phyloP scores from a whole-genome alignment of 1,140 invertebrate species.

The Hylyphantes graminicola region DNA sequence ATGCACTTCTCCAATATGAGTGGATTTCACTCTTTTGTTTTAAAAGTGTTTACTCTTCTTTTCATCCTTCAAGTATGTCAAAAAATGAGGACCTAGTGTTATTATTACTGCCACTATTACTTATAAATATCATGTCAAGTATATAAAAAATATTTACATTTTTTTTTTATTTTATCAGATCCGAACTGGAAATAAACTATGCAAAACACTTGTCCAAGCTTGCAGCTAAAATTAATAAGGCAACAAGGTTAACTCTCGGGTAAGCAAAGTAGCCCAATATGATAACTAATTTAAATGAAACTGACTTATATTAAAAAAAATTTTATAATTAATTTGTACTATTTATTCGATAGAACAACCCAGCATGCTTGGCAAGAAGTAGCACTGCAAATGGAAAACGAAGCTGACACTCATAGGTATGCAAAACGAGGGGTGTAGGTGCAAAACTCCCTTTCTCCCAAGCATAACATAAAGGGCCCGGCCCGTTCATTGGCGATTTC shows the following conservation, averaged over 20 bases:
- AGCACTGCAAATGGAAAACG: conserved; percentile 88
- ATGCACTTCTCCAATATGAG: too few relatives aligned
- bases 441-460: not conserved
- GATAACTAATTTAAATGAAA: not conserved
- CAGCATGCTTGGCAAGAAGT: conserved; percentile 90
- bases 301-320: not conserved
- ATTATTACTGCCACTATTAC: too few relatives aligned
- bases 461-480: not conserved
- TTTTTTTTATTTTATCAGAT: conserved; percentile 72
- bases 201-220: conserved; percentile 90
- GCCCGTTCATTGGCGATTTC: not conserved
- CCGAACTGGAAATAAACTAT: conserved; percentile 89
- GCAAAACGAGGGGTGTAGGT: not conserved
- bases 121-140: too few relatives aligned
- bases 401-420: conserved; percentile 85
- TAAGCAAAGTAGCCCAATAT: conserved; percentile 60
- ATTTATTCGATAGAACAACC: conserved; percentile 73
- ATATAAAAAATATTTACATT: not conserved
- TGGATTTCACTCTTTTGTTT: too few relatives aligned
- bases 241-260: conserved; percentile 78
- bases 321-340: not conserved
- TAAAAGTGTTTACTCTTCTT: too few relatives aligned
- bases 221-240: conserved; percentile 84
- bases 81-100: too few relatives aligned
- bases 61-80: too few relatives aligned